Evolutionary conservation across 2,113 vertebrate species (phyloP).

Genomic region (Narcine bancroftii): DNA sequence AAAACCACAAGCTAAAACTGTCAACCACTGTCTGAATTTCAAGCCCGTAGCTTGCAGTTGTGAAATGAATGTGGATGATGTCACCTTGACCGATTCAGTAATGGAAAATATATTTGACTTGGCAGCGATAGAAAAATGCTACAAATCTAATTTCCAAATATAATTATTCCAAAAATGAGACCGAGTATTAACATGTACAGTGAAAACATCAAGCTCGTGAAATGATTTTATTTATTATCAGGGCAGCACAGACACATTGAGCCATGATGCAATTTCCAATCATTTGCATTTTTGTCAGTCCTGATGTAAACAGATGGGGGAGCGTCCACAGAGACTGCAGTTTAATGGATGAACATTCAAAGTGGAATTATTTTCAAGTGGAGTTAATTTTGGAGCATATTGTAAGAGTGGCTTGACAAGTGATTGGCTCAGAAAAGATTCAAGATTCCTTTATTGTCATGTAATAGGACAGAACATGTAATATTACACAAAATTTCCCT

Average conservation of each 20-base stretch:
- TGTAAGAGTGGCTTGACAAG: neutral
- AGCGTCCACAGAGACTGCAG: neutral
- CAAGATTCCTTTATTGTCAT: too few species aligned
- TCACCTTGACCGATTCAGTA: neutral
- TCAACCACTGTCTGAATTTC: neutral
- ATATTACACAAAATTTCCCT: too few species aligned
- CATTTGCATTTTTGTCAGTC: neutral
- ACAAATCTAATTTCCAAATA: neutral
- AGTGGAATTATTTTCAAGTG: neutral
- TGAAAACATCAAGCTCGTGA: neutral
- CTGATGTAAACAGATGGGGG: neutral
- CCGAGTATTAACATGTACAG: neutral
- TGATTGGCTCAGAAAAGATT: neutral
- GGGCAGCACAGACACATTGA: neutral
- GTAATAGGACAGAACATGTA: too few species aligned
- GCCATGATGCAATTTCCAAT: constrained; percentile 6
- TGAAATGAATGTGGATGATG: neutral
- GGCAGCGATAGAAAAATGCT: neutral
- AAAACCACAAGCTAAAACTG: neutral
- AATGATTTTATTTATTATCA: neutral
- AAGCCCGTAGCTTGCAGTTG: neutral
- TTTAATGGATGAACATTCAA: neutral
- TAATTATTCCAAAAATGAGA: neutral
- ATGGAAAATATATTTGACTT: neutral
- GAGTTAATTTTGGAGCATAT: neutral